Evolutionary conservation across 1,140 invertebrate genomes (phyloP), one percentile per base, ranked within the genome.

Genomic region (Mactra quadrangularis): DNA sequence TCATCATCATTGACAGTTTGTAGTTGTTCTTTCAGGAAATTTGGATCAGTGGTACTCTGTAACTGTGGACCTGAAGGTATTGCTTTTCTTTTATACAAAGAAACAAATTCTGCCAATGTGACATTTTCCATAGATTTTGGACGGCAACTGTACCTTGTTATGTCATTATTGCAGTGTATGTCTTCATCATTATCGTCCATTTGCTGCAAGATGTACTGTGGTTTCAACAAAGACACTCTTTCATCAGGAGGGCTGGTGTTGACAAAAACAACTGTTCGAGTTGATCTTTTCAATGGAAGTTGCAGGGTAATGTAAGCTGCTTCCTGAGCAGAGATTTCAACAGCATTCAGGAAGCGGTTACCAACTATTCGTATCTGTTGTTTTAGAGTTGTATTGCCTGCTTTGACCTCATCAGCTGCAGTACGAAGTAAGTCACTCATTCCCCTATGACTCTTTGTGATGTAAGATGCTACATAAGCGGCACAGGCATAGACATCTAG

Each of bases 401-500:
- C 13, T 53, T n/a, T 60, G 25, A 66, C 82, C 68, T 87, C 86
- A 59, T 81, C 47, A 27, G 33, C 22, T n/a, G 85, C 82, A 57
- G 70, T 17, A 25, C 59, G 22, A 25, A 86, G 35, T 50, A 85
- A 17, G 15, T 77, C 55, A 66, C 62, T 74, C 57, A 85, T 86
- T 3, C 85, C 85, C 59, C 82, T 76, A 25, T 86, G 82, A n/a
- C 47, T 62, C 59, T 86, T 87, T 35, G 66, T 59, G 25, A 86
- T 85, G 53, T 82, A 83, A 22, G 68, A 29, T 27, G 57, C 75
- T 57, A 86, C 85, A 60, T 82, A 87, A 27, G 41, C n/a, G 17
- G 74, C 79, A 79, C 85, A 85, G 33, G 82, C 79, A 81, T 87
- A 86, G 9, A n/a, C n/a, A 83, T 86, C 87, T 25, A 88, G 38